Evolutionary conservation across 1,140 invertebrate genomes (phyloP).

Genomic region (Magallana gigas): DNA sequence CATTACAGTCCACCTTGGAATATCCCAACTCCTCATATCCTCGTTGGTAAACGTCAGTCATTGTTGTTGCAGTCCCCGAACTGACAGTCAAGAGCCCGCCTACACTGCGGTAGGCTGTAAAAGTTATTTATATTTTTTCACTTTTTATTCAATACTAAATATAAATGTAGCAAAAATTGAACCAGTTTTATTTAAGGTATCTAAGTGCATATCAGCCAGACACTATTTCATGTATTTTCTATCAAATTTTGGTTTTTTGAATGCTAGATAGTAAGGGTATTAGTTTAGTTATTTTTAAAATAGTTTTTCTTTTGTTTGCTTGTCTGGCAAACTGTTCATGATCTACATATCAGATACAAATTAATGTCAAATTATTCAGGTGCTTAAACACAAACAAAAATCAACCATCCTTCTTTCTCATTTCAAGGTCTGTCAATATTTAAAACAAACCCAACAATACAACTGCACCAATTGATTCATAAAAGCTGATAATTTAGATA

Average conservation of each 20-base stretch:
- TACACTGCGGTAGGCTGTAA: slow-evolving; percentile 49
- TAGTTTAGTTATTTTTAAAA: not conserved
- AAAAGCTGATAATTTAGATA: not conserved
- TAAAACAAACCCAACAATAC: not conserved
- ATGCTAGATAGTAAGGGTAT: not conserved
- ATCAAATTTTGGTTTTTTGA: not conserved
- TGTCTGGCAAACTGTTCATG: too few species aligned
- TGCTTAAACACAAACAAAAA: too few species aligned
- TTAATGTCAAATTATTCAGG: too few species aligned
- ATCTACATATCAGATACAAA: too few species aligned
- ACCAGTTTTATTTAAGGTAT: not conserved
- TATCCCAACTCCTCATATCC: slow-evolving; percentile 55
- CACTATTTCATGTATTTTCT: not conserved
- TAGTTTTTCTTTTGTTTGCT: too few species aligned
- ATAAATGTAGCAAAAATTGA: not conserved
- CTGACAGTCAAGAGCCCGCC: slow-evolving; percentile 52
- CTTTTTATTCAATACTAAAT: not conserved
- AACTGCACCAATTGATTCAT: not conserved
- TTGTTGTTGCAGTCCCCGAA: not conserved
- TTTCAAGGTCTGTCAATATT: not conserved
- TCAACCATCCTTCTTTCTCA: too few species aligned
- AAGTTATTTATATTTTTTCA: not conserved
- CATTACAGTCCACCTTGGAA: slow-evolving; percentile 61
- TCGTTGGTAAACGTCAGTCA: slow-evolving; percentile 43
- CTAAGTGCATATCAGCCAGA: not conserved